Evolutionary conservation across 2,797 vertebrate species (phyloP).

Genomic region (Leptatherina wallacei): DNA sequence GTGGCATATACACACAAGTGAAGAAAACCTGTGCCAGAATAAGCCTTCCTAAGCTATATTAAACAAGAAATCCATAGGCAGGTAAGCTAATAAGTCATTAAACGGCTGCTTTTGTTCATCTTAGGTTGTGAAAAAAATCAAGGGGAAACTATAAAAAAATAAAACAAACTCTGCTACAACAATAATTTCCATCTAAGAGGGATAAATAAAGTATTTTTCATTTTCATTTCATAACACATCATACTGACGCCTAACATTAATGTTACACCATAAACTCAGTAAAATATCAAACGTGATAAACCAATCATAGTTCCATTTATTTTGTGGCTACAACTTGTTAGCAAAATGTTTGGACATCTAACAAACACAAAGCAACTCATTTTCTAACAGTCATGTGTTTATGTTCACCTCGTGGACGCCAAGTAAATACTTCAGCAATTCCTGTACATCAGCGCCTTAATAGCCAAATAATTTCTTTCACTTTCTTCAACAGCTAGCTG

Average conservation of each 20-base stretch:
- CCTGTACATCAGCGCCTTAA: background rate
- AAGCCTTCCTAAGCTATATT: background rate
- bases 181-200: too few relatives aligned
- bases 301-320: background rate
- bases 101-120: background rate
- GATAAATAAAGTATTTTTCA: too few relatives aligned
- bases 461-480: background rate
- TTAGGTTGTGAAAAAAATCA: too few relatives aligned
- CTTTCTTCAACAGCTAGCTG: background rate
- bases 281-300: background rate
- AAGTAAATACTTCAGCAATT: background rate
- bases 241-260: background rate
- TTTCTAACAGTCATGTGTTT: background rate
- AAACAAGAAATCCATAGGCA: background rate
- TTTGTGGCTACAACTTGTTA: background rate
- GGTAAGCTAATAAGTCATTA: background rate
- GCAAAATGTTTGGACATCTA: background rate
- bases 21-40: background rate
- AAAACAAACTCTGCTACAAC: too few relatives aligned
- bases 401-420: background rate
- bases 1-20: background rate
- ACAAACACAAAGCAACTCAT: background rate
- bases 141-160: too few relatives aligned
- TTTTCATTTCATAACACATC: background rate
- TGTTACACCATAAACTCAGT: too few relatives aligned